A percentile compares a stretch with the other conserved stretches of the same genome.
Conservation (phyloP, 2,113 vertebrate genomes). For the Acinonyx jubatus region DNA sequence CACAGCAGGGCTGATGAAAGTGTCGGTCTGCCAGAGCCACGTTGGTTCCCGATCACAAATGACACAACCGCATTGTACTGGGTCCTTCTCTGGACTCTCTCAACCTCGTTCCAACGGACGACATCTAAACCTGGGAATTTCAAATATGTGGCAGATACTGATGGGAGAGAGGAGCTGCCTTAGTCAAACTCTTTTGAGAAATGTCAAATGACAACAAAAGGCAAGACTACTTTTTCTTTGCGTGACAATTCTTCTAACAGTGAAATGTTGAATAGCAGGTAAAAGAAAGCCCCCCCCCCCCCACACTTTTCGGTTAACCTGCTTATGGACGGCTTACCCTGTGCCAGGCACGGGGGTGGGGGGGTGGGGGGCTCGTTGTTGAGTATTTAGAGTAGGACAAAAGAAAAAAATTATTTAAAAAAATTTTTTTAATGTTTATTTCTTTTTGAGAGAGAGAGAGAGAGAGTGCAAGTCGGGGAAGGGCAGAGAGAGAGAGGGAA, state of each 20-base stretch:
- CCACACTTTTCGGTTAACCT: neutral
- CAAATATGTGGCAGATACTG: neutral
- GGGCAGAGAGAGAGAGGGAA: too few relatives aligned
- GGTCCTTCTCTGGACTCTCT: too few relatives aligned
- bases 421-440: too few relatives aligned
- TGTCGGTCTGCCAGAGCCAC: neutral
- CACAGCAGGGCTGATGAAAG: neutral
- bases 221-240: neutral
- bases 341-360: too few relatives aligned
- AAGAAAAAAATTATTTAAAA: neutral
- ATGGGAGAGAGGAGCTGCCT: neutral
- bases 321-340: neutral
- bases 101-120: neutral
- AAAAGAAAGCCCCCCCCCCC: neutral
- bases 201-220: neutral
- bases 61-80: neutral
- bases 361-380: neutral
- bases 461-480: too few relatives aligned
- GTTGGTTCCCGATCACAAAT: neutral
- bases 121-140: conserved; percentile 30
- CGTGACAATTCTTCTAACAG: neutral
- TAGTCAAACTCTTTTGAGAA: neutral
- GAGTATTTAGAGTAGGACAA: conserved; percentile 12
- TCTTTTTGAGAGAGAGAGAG: too few relatives aligned
- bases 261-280: neutral